Percentiles rank a stretch among this genome's conserved stretches.
Conservation (phyloP, 2,888 invertebrate species). For the Folsomia manolachei region DNA sequence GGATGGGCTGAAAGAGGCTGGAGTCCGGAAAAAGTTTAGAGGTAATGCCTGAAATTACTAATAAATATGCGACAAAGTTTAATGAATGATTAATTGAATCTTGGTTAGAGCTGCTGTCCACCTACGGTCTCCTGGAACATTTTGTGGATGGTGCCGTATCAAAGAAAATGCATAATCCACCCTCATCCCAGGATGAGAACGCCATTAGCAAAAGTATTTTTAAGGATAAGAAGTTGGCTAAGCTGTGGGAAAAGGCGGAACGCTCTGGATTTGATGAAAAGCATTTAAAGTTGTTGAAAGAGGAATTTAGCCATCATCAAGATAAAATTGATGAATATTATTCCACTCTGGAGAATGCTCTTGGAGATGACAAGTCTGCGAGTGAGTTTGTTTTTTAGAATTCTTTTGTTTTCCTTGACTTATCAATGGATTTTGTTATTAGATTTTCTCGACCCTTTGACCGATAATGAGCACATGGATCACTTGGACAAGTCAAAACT, state of each 20-base stretch:
- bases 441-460: conserved; percentile 32
- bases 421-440: background rate
- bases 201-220: conserved; percentile 68
- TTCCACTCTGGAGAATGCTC: conserved; percentile 67
- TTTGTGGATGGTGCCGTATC: conserved; percentile 67
- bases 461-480: conserved; percentile 32
- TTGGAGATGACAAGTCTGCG: conserved; percentile 53
- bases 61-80: background rate
- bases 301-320: conserved; percentile 88
- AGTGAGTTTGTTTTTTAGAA: background rate
- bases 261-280: conserved; percentile 65
- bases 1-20: conserved; percentile 79
- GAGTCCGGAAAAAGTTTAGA: conserved; percentile 72
- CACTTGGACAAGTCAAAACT: conserved; percentile 35
- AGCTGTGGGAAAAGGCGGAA: conserved; percentile 86
- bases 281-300: conserved; percentile 75
- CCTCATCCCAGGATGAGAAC: conserved; percentile 56
- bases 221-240: conserved; percentile 84
- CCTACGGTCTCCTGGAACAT: conserved; percentile 75
- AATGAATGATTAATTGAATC: too few species aligned
- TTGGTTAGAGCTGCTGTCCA: conserved; percentile 67
- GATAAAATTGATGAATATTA: conserved; percentile 89
- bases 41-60: conserved; percentile 56
- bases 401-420: background rate
- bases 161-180: conserved; percentile 56